Evolutionary conservation across 2,888 invertebrate species (phyloP).

Genomic region (Idaea biselata): DNA sequence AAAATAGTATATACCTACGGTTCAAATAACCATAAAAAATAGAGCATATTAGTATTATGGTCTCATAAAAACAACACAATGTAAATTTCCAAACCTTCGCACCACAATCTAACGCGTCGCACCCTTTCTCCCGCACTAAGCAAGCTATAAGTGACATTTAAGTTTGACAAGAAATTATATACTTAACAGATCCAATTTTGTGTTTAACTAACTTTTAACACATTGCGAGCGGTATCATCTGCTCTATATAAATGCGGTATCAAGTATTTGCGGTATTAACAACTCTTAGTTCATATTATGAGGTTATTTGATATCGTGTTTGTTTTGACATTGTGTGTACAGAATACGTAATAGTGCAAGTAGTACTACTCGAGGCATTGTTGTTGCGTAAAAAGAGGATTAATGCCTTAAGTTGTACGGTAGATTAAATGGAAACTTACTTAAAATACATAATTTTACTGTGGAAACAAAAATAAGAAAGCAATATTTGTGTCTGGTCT

Average conservation of each 20-base stretch:
- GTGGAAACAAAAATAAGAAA: no score
- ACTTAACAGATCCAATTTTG: slow-evolving; percentile 57
- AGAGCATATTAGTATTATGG: no score
- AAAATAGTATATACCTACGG: no score
- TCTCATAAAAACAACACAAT: not conserved
- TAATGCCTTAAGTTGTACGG: no score
- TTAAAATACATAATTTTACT: no score
- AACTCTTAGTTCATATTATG: slow-evolving; percentile 30
- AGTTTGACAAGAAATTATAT: slow-evolving; percentile 65
- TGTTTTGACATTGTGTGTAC: slow-evolving; percentile 6
- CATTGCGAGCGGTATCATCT: slow-evolving; percentile 27
- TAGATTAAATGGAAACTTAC: no score
- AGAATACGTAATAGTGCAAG: not conserved
- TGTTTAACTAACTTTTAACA: slow-evolving; percentile 63
- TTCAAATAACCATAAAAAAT: no score
- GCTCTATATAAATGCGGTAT: slow-evolving; percentile 24
- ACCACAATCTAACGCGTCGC: slow-evolving; percentile 12
- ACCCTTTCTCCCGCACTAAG: slow-evolving; percentile 18
- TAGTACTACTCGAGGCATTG: no score
- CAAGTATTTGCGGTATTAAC: slow-evolving; percentile 20
- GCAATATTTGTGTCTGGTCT: no score
- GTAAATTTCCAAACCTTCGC: slow-evolving; percentile 7
- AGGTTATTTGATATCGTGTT: not conserved
- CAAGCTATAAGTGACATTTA: slow-evolving; percentile 50
- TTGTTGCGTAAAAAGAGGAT: no score